Evolutionary conservation across 2,113 vertebrate species (phyloP).

Genomic region (Thomomys bottae): DNA sequence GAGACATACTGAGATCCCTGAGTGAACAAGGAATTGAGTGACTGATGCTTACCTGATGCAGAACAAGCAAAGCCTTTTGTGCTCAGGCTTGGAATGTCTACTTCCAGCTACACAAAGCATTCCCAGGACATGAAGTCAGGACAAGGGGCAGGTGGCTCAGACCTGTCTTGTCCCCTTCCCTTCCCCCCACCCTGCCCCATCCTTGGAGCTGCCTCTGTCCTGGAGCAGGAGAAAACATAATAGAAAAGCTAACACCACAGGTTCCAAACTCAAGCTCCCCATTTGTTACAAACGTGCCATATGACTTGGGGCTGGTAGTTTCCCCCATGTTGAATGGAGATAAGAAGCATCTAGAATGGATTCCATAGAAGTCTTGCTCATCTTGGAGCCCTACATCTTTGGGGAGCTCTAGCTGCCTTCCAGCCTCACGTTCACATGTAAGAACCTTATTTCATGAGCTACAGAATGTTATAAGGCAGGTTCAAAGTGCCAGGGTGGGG

Average conservation of each 20-base stretch:
- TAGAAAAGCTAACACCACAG: neutral
- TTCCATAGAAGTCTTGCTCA: neutral
- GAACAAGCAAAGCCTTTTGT: neutral
- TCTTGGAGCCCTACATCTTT: neutral
- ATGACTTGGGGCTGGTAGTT: neutral
- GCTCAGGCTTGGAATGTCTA: neutral
- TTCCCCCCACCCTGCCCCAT: neutral
- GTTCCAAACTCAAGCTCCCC: neutral
- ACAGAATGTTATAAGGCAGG: neutral
- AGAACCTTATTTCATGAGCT: neutral
- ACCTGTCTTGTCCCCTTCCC: neutral
- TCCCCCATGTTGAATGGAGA: neutral
- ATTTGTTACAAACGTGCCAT: neutral
- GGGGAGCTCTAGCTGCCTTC: slow-evolving; percentile 11
- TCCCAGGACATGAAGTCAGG: neutral
- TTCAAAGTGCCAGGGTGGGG: neutral
- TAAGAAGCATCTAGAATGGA: neutral
- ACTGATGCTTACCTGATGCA: neutral
- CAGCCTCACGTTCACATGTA: neutral
- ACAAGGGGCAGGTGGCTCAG: neutral
- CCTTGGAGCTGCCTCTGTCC: neutral
- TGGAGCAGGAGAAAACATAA: neutral
- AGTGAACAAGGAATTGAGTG: neutral
- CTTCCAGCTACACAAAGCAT: neutral
- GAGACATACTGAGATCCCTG: neutral